Evolutionary conservation across 2,888 invertebrate genomes (phyloP), one percentile per base, ranked within the genome.

Genomic region (Eupithecia exiguata): DNA sequence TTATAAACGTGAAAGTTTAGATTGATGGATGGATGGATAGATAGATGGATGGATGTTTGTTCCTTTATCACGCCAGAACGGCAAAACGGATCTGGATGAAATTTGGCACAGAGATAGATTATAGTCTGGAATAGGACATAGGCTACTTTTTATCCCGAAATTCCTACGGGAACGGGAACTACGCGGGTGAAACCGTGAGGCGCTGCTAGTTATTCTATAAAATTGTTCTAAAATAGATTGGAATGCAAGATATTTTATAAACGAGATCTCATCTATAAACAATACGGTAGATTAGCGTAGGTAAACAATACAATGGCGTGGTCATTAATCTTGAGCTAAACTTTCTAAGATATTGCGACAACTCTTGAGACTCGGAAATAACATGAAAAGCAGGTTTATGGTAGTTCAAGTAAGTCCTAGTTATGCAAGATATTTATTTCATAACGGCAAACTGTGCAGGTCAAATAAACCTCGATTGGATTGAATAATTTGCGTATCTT

Each of bases 391-490:
- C 78, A 65, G 79, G 78, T 79, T 79, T 74, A 66, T 62, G 63
- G 21, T 65, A 36, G 63, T 36, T 65, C 25, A 65, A 66, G 69
- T 68, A 49, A 74, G 75, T 74, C 79, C 76, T 78, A 70, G 46
- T 78, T 79, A 79, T 77, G 75, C 74, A 78, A 79, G 76, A 67
- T 72, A 75, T 72, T 38, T 68, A 76, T 76, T 73, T 69, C 76
- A 71, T 72, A 77, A 74, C 78, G 77, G 79, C 77, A 72, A 53
- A 46, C 46, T 16, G 61, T 67, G 43, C 69, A 69, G 73, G 25
- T 63, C 43, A 62, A 62, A 71, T 73, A 76, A 73, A 71, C 73
- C 71, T 76, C 71, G 49, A 61, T 72, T 68, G 65, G 38, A 53
- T 70, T 16, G 68, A n/a, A 68, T 63, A 30, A 70, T 63, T 43